These are phyloP conservation scores for Spongilla lacustris DNA, from an alignment of 37 sponge, comb jelly and placozoan species.

Conservation along the genomic window DNA sequence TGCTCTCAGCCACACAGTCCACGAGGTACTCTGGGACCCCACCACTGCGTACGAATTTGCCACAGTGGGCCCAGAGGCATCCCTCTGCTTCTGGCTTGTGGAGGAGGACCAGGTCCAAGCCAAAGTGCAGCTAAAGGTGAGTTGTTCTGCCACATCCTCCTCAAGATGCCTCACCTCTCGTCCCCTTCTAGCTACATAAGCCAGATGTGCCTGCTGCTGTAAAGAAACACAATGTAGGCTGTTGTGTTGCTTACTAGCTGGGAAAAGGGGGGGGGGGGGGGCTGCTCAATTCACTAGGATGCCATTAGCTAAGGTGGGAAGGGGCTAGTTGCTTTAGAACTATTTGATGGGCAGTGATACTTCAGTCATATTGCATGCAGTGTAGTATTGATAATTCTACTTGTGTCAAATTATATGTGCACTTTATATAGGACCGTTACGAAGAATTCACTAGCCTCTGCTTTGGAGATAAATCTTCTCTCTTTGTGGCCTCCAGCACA, in stretches of 20 bases:
- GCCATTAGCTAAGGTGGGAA: no score
- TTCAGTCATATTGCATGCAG: no score
- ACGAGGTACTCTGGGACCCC: slow-evolving; percentile 75
- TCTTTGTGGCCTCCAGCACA: slow-evolving; percentile 61
- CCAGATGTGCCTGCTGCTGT: slow-evolving; percentile 12
- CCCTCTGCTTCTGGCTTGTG: slow-evolving; percentile 69
- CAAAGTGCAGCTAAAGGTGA: slow-evolving; percentile 17
- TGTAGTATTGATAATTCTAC: no score
- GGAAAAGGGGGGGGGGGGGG: not conserved
- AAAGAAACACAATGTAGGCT: not conserved
- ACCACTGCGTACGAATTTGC: slow-evolving; percentile 73
- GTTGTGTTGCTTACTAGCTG: not conserved
- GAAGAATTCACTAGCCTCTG: slow-evolving; percentile 63
- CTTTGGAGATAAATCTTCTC: slow-evolving; percentile 38
- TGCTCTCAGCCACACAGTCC: slow-evolving; percentile 23
- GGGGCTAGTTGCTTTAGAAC: no score
- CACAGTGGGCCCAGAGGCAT: slow-evolving; percentile 57
- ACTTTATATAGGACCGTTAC: not conserved
- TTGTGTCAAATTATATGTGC: no score
- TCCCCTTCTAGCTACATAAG: not conserved
- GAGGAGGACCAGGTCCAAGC: slow-evolving; percentile 37
- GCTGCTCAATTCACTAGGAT: no score
- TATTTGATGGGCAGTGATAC: no score
- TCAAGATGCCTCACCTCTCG: not conserved
- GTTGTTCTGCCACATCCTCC: not conserved